Percentiles rank a stretch among this genome's conserved stretches.
phyloP scores from a whole-genome alignment of 2,797 vertebrate genomes.

The Rhincodon typus region DNA sequence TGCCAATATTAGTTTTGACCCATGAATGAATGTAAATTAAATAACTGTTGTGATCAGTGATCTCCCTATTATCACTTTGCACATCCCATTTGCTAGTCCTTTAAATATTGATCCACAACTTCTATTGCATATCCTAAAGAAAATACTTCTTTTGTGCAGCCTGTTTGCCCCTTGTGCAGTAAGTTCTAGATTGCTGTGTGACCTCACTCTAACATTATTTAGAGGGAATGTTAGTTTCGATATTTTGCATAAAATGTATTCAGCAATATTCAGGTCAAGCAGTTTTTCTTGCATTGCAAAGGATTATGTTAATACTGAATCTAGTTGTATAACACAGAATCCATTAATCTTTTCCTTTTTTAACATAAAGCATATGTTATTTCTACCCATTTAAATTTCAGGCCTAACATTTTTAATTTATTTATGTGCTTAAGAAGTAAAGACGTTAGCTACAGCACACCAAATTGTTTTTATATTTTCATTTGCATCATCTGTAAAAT shows the following conservation, averaged over 20 bases:
- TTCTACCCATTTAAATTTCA: background rate
- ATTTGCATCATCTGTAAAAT: background rate
- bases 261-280: background rate
- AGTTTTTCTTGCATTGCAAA: background rate
- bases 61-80: background rate
- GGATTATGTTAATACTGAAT: background rate
- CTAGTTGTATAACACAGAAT: background rate
- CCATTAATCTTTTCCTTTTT: background rate
- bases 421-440: background rate
- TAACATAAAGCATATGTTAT: background rate
- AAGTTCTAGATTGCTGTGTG: too few species aligned
- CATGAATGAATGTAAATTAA: background rate
- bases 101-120: background rate
- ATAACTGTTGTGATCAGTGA: background rate
- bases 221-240: background rate
- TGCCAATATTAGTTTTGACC: background rate
- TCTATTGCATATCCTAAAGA: too few species aligned
- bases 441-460: background rate
- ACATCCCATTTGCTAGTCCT: background rate
- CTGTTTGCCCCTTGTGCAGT: too few species aligned
- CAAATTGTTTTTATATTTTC: background rate
- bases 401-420: background rate
- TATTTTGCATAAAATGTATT: conserved; percentile 7
- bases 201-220: background rate
- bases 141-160: too few species aligned